Conservation (phyloP, 2,888 invertebrate species). For the Alloscopus bannaensis region DNA sequence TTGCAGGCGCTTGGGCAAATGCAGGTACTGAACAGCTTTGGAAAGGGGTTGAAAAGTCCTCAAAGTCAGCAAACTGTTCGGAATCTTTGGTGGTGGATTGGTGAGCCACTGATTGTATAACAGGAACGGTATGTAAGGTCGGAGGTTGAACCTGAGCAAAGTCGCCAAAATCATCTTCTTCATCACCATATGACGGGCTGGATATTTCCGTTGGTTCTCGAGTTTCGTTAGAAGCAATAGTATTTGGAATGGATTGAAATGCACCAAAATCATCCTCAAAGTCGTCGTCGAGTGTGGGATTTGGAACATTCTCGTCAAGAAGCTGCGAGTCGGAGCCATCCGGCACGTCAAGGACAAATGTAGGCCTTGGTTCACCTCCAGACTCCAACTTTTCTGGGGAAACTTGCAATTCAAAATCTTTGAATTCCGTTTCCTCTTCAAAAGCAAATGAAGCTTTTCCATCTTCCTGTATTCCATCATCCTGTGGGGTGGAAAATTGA, state of each 20-base stretch:
- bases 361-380: neutral
- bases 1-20: neutral
- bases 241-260: constrained; percentile 45
- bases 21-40: constrained; percentile 21
- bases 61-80: constrained; percentile 60
- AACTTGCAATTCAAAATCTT: no score
- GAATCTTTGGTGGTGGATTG: constrained; percentile 15
- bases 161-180: constrained; percentile 60
- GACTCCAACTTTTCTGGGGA: no score
- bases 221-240: neutral
- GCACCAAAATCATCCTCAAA: constrained; percentile 45
- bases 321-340: neutral
- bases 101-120: neutral
- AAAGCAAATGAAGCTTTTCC: neutral
- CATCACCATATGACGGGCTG: constrained; percentile 30
- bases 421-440: no score
- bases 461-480: neutral
- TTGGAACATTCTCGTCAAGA: neutral
- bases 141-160: constrained; percentile 43
- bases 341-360: neutral
- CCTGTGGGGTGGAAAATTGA: no score
- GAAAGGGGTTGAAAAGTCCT: constrained; percentile 42
- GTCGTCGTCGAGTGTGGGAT: neutral
- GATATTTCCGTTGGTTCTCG: no score
- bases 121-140: neutral